These are phyloP conservation scores for Diachasmimorpha longicaudata DNA, from an alignment of 1,140 invertebrate species.

Conservation along the genomic window DNA sequence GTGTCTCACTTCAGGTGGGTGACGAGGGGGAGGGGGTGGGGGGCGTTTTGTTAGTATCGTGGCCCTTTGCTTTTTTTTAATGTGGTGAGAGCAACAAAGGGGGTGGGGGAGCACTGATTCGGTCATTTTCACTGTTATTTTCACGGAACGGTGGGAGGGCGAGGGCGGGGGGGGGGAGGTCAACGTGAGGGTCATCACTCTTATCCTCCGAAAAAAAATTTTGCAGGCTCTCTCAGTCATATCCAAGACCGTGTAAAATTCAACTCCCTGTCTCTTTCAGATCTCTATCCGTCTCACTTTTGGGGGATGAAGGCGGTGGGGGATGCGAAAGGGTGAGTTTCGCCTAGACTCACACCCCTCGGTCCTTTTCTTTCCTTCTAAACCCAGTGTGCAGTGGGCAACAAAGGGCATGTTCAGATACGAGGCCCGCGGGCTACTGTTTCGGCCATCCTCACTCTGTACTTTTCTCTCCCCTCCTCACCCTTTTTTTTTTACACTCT, in stretches of 20 bases:
- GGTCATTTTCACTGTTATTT: conserved; percentile 9
- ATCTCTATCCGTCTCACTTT: too few relatives aligned
- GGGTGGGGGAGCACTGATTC: conserved; percentile 16
- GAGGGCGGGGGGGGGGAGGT: too few relatives aligned
- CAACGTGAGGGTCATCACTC: too few relatives aligned
- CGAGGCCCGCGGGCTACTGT: conserved; percentile 13
- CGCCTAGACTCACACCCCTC: neutral
- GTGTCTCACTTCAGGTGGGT: too few relatives aligned
- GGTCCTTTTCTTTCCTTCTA: neutral
- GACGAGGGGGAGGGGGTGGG: too few relatives aligned
- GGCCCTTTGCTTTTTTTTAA: too few relatives aligned
- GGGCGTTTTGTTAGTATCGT: too few relatives aligned
- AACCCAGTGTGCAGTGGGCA: neutral
- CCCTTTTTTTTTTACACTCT: conserved; percentile 1
- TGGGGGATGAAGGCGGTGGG: too few relatives aligned
- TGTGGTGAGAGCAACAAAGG: neutral
- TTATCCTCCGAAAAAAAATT: too few relatives aligned
- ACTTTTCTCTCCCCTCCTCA: neutral
- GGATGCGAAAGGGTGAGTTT: too few relatives aligned
- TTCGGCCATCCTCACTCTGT: conserved; percentile 20
- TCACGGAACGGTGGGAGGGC: neutral
- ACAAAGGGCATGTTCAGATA: conserved; percentile 23
- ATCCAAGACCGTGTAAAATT: neutral
- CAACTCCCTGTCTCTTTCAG: too few relatives aligned
- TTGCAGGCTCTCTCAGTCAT: too few relatives aligned